These are phyloP conservation scores for Lepus americanus DNA, from an alignment of 2,113 vertebrate species.

Conservation along the genomic window DNA sequence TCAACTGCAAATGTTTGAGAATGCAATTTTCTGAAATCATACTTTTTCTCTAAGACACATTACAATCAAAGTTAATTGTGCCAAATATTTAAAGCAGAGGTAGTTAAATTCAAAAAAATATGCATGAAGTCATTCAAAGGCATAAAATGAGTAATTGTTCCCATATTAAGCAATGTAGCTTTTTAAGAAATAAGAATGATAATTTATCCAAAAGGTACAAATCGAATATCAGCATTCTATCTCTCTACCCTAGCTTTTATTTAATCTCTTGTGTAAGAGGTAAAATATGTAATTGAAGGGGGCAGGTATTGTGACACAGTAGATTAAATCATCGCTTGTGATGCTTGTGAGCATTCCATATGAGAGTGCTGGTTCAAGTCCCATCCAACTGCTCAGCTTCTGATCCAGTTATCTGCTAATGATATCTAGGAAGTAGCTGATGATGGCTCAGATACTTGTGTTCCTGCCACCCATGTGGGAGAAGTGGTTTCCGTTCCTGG, in stretches of 20 bases:
- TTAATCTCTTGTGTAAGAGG: not conserved
- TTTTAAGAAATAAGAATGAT: not conserved
- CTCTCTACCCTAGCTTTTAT: not conserved
- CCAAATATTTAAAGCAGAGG: not conserved
- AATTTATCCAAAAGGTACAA: not conserved
- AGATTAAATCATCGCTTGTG: no score
- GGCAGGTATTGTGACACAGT: no score
- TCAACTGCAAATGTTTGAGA: not conserved
- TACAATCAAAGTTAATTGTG: not conserved
- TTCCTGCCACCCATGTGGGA: no score
- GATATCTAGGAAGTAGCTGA: no score
- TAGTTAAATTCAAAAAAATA: constrained; percentile 27
- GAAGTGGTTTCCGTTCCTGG: no score
- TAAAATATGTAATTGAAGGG: not conserved
- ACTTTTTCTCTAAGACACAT: not conserved
- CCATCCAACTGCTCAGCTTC: no score
- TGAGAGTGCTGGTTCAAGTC: no score
- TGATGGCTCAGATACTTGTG: no score
- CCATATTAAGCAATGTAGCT: not conserved
- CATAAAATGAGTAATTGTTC: not conserved
- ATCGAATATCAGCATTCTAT: not conserved
- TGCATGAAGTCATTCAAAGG: not conserved
- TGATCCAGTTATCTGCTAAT: no score
- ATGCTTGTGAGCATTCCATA: no score
- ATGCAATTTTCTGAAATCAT: constrained; percentile 29